phyloP scores from a whole-genome alignment of 1,140 invertebrate species.

The Asbolus verrucosus region DNA sequence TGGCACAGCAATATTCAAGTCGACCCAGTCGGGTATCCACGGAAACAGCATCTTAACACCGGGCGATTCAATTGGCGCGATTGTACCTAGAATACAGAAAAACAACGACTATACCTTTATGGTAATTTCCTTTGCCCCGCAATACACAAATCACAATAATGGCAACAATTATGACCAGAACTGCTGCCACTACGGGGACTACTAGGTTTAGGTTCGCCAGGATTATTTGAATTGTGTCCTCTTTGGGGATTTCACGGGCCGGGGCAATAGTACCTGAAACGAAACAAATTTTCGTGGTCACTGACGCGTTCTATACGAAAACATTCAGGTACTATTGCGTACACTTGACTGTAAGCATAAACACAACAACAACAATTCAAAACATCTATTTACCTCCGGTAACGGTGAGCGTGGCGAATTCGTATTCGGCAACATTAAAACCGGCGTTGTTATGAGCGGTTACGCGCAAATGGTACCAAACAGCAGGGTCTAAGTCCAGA shows the following conservation, averaged over 20 bases:
- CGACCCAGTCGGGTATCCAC: conserved; percentile 87
- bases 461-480: conserved; percentile 91
- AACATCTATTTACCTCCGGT: conserved; percentile 81
- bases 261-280: conserved; percentile 95
- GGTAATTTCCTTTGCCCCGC: conserved; percentile 81
- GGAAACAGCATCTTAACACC: conserved; percentile 75
- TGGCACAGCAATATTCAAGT: conserved; percentile 87
- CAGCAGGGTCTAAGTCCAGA: conserved; percentile 90
- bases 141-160: conserved; percentile 92
- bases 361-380: conserved; percentile 22
- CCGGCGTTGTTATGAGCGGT: conserved; percentile 97
- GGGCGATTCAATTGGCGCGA: conserved; percentile 76
- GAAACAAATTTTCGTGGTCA: conserved; percentile 53
- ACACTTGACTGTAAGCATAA: conserved; percentile 39
- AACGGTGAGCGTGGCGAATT: conserved; percentile 94
- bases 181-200: conserved; percentile 91
- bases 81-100: conserved; percentile 74
- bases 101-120: conserved; percentile 78
- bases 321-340: conserved; percentile 59
- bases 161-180: conserved; percentile 91
- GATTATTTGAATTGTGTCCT: conserved; percentile 85
- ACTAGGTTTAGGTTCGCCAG: conserved; percentile 92
- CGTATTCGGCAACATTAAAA: conserved; percentile 92
- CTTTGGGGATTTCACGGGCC: conserved; percentile 85
- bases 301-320: conserved; percentile 29